Evolutionary conservation across 2,113 vertebrate genomes (phyloP).

Genomic region (Desmodus rotundus): DNA sequence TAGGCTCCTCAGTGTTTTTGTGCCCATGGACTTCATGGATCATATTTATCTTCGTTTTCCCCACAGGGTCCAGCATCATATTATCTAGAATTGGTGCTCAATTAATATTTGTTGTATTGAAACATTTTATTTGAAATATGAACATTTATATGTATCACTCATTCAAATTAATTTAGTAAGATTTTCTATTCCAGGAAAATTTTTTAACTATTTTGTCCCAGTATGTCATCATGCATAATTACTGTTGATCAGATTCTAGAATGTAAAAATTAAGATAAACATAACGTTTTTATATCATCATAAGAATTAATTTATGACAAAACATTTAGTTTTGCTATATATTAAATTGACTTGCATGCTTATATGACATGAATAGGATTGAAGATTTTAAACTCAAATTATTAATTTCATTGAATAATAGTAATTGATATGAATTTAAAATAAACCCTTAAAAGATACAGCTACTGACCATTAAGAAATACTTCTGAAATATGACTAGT

Average conservation of each 20-base stretch:
- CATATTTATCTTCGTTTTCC: not conserved
- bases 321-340: not conserved
- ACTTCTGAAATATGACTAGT: not conserved
- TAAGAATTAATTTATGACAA: not conserved
- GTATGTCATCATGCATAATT: not conserved
- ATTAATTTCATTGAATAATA: not conserved
- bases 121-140: not conserved
- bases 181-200: not conserved
- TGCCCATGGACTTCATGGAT: not conserved
- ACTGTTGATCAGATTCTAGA: not conserved
- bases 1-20: not conserved
- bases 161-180: conserved; percentile 5
- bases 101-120: not conserved
- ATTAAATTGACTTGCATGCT: not conserved
- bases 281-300: not conserved
- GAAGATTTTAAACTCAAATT: not conserved
- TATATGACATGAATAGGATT: not conserved
- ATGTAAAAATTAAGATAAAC: not conserved
- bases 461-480: not conserved
- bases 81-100: not conserved
- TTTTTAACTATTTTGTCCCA: not conserved
- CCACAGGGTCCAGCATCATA: not conserved
- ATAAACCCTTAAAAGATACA: not conserved
- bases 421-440: not conserved
- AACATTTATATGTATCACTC: not conserved